Percentiles rank a stretch among this genome's conserved stretches.
These are phyloP conservation scores for Calyptommatus sinebrachiatus DNA, from an alignment of 2,113 vertebrate genomes.

Conservation along the genomic window DNA sequence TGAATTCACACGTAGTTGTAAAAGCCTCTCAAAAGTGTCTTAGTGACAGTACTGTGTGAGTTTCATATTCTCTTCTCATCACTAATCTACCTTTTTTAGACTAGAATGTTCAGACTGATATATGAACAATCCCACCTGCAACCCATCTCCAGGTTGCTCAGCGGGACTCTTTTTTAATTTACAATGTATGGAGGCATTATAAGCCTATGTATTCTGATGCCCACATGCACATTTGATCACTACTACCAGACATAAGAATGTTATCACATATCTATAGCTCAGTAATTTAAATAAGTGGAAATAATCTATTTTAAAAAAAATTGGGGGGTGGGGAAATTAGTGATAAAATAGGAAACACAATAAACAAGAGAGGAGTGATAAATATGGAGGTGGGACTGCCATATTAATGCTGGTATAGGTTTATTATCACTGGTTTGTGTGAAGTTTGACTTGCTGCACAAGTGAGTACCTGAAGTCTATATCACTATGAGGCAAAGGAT, in stretches of 20 bases:
- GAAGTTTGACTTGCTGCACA: constrained; percentile 11
- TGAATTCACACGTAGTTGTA: too few species aligned
- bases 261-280: too few species aligned
- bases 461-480: constrained; percentile 6
- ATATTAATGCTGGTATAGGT: not conserved
- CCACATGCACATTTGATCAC: not conserved
- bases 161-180: too few species aligned
- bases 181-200: too few species aligned
- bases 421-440: not conserved
- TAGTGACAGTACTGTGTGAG: too few species aligned
- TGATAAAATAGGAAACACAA: not conserved
- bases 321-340: not conserved
- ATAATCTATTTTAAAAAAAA: not conserved
- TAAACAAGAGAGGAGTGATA: not conserved
- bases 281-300: not conserved
- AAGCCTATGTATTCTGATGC: not conserved
- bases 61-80: too few species aligned
- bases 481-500: constrained; percentile 35
- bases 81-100: too few species aligned
- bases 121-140: too few species aligned
- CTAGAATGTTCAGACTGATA: too few species aligned
- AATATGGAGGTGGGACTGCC: not conserved
- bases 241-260: too few species aligned
- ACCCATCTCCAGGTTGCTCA: too few species aligned
- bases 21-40: too few species aligned